Evolutionary conservation across 2,888 invertebrate genomes (phyloP).

Genomic region (Drosophila pseudotalamancana): DNA sequence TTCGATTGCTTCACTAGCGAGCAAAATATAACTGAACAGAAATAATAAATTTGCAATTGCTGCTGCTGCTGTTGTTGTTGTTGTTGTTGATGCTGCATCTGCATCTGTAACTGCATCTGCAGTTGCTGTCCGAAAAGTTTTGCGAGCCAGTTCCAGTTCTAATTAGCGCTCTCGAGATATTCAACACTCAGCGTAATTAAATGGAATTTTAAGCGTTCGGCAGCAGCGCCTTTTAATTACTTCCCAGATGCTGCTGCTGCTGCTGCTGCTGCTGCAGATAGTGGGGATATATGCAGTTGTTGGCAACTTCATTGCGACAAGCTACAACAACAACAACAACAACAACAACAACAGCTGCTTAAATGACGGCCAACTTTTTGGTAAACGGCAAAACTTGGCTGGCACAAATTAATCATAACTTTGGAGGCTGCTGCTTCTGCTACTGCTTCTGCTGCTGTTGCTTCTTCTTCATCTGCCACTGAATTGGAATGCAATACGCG

Average conservation of each 20-base stretch:
- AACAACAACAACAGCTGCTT: conserved; percentile 26
- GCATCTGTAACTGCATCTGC: no score
- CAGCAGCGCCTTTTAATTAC: conserved; percentile 68
- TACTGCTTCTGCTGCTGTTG: conserved; percentile 28
- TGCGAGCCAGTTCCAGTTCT: conserved; percentile 53
- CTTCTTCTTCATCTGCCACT: conserved; percentile 40
- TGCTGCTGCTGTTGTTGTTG: conserved; percentile 12
- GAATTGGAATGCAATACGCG: no score
- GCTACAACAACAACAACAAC: conserved; percentile 1
- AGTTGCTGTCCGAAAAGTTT: conserved; percentile 67
- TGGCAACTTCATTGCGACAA: conserved; percentile 58
- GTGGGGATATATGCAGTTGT: conserved; percentile 56
- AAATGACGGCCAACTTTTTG: conserved; percentile 59
- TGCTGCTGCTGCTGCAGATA: conserved; percentile 52
- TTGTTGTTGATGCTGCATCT: no score
- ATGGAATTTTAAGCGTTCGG: conserved; percentile 73
- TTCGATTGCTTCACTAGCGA: conserved; percentile 56
- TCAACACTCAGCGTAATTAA: conserved; percentile 78
- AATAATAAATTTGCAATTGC: conserved; percentile 36
- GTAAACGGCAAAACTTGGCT: conserved; percentile 70
- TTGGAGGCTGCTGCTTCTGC: conserved; percentile 51
- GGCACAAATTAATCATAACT: conserved; percentile 80
- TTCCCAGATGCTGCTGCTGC: conserved; percentile 27
- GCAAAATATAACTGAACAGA: conserved; percentile 2
- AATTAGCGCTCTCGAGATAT: conserved; percentile 71